Conservation (phyloP, 2,888 invertebrate species). For the Blomia tropicalis region DNA sequence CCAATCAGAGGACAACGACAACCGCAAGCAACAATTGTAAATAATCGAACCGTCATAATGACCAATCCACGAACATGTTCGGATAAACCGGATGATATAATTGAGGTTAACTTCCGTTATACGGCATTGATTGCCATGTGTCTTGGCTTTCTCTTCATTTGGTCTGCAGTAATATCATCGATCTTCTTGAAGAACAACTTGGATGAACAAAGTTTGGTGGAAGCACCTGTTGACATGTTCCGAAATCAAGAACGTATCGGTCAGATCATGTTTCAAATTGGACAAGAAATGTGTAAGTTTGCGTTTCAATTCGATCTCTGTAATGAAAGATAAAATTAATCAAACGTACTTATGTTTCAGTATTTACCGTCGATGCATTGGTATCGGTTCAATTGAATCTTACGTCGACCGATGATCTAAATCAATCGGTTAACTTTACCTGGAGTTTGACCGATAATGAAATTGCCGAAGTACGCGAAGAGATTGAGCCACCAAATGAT, state of each 20-base stretch:
- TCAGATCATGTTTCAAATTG: slow-evolving; percentile 28
- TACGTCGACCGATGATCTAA: slow-evolving; percentile 17
- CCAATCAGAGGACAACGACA: not conserved
- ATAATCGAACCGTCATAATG: not conserved
- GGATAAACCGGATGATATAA: not conserved
- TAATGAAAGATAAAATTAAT: not conserved
- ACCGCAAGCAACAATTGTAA: not conserved
- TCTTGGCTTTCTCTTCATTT: slow-evolving; percentile 29
- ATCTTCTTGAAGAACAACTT: slow-evolving; percentile 27
- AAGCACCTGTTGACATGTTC: slow-evolving; percentile 28
- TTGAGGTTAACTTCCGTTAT: slow-evolving; percentile 12
- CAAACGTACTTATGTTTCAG: slow-evolving; percentile 17
- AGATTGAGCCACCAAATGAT: slow-evolving; percentile 25
- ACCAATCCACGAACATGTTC: no score
- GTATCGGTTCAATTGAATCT: slow-evolving; percentile 27
- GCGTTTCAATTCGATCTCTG: not conserved
- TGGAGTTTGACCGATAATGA: slow-evolving; percentile 29
- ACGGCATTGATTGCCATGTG: slow-evolving; percentile 29
- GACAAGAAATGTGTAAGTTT: slow-evolving; percentile 29
- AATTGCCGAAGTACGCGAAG: slow-evolving; percentile 25
- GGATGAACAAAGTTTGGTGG: slow-evolving; percentile 27
- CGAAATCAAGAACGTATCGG: slow-evolving; percentile 28
- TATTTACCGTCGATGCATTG: slow-evolving; percentile 30
- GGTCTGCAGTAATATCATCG: slow-evolving; percentile 29
- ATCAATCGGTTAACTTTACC: slow-evolving; percentile 27